These are phyloP conservation scores for Hydrochoerus hydrochaeris DNA, from an alignment of 2,113 vertebrate species.

Conservation along the genomic window DNA sequence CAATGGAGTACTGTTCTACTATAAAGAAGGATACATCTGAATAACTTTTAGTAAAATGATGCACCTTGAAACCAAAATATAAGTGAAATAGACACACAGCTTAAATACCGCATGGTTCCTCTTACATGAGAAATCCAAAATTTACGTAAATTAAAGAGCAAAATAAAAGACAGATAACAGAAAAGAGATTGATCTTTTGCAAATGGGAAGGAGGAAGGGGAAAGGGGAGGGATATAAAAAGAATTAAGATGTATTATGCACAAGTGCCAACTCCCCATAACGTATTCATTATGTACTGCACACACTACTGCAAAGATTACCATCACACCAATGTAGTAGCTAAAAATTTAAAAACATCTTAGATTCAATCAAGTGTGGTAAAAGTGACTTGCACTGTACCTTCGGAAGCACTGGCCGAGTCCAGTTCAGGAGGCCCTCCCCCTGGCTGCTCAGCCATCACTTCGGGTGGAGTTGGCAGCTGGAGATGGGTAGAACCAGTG, in stretches of 20 bases:
- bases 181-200: background rate
- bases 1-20: background rate
- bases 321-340: background rate
- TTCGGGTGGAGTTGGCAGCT: conserved; percentile 93
- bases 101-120: background rate
- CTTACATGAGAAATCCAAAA: background rate
- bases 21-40: background rate
- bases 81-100: background rate
- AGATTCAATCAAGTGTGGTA: background rate
- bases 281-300: background rate
- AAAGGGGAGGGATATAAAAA: background rate
- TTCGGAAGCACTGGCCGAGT: conserved; percentile 93
- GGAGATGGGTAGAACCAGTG: conserved; percentile 88
- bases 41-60: background rate
- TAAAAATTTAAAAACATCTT: background rate
- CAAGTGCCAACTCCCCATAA: background rate
- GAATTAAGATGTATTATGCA: background rate
- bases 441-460: conserved; percentile 84
- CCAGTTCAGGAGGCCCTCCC: conserved; percentile 89
- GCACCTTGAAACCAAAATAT: background rate
- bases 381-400: conserved; percentile 83
- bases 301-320: background rate
- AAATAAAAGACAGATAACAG: background rate
- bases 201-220: background rate
- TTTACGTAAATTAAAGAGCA: background rate